Evolutionary conservation across 2,113 vertebrate genomes (phyloP), one percentile per base, ranked within the genome.

Genomic region (human (Homo sapiens)): DNA sequence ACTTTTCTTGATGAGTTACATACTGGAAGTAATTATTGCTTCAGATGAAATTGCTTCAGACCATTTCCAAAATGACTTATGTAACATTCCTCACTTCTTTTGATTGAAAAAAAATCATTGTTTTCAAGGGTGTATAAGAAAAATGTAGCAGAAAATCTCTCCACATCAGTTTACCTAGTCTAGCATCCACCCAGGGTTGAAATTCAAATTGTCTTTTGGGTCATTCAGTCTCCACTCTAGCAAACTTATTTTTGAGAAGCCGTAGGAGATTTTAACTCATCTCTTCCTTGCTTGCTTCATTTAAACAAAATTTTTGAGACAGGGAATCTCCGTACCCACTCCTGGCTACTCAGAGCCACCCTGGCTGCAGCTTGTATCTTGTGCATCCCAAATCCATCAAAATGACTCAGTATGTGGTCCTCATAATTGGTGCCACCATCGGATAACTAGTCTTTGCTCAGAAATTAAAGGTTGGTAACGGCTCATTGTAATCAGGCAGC

Each of bases 31-130:
- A 80, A 72, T 80, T 64, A 87, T 94, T 97, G 57, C 86, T 95
- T 91, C 91, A 86, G 66, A 97, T 89, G 68, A 93, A 83, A 94
- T 91, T 95, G 45, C 96, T 97, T 97, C 87, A 97, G 50, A 83
- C 14, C n/a, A 89, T 57, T 98, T 96, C 78, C 68, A 89, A 82
- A 85, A 40, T 30, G 23, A 90, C 91, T 97, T 97, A 85, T 32
- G 22, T n/a, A 96, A 94, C 52, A 22, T 20, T 6, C 90, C 70
- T 92, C 45, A 38, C 40, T 86, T 48, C 27, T 94, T 95, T 95
- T 81, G 17, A 80, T 92, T 8, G 25, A 23, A 6, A 38, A 40
- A 3, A 30, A n/a, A 76, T 27, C 43, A 57, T 94, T 80, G 89
- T 72, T 90, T 97, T 83, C 82, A 95, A 93, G 94, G 18, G 70